Conservation (phyloP, 2,797 vertebrate genomes). For the Clarias laeviceps region DNA sequence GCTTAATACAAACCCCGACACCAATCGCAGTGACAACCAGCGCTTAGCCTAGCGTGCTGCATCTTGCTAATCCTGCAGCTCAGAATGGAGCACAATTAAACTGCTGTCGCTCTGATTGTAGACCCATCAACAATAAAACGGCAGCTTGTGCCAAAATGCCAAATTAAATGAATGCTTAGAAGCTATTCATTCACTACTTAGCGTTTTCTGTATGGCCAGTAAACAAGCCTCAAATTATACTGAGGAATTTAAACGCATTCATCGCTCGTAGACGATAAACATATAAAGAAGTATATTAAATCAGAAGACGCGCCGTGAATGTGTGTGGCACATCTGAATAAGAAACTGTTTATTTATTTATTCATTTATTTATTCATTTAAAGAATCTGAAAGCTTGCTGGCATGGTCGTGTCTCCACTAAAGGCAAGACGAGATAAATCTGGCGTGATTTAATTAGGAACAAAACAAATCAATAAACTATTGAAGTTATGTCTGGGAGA, state of each 20-base stretch:
- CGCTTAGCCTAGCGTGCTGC: not conserved
- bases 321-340: not conserved
- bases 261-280: conserved; percentile 5
- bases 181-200: conserved; percentile 17
- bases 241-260: not conserved
- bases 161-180: conserved; percentile 17
- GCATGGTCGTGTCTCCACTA: conserved; percentile 7
- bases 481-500: conserved; percentile 11
- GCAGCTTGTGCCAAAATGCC: conserved; percentile 6
- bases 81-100: conserved; percentile 10
- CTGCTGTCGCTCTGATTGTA: conserved; percentile 12
- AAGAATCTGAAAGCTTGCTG: not conserved
- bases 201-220: not conserved
- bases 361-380: not conserved
- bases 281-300: conserved; percentile 2
- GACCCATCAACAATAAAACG: not conserved
- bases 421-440: conserved; percentile 32
- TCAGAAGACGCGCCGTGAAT: not conserved
- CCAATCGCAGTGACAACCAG: conserved; percentile 21
- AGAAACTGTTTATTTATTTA: not conserved
- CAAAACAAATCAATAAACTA: conserved; percentile 33
- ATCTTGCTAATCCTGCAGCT: not conserved
- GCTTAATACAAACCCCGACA: conserved; percentile 31
- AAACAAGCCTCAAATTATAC: not conserved
- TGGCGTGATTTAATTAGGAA: conserved; percentile 43